phyloP scores from a whole-genome alignment of 2,888 invertebrate genomes.

The Encarsia formosa region DNA sequence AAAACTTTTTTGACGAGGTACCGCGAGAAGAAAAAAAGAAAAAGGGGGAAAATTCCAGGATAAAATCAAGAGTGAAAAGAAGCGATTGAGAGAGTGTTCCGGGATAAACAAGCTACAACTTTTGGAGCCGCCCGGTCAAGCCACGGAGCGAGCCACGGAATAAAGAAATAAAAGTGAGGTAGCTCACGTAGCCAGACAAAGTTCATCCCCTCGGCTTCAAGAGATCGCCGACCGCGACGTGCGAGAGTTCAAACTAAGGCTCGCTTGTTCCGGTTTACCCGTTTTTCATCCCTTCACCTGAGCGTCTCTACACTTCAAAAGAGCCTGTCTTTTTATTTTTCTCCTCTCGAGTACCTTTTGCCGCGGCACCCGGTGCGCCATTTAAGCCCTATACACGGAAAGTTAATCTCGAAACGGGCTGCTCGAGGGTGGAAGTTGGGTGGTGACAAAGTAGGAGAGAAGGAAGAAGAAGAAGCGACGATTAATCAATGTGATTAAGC shows the following conservation, averaged over 20 bases:
- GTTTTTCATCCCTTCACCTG: no score
- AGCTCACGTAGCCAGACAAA: conserved; percentile 39
- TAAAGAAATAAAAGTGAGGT: conserved; percentile 33
- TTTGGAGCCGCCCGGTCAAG: not conserved
- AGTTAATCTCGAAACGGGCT: no score
- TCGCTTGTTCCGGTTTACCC: no score
- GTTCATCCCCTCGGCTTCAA: conserved; percentile 35
- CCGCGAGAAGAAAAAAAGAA: conserved; percentile 4
- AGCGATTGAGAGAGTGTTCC: conserved; percentile 16
- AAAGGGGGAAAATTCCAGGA: not conserved
- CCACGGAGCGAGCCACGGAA: conserved; percentile 13
- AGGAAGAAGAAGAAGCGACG: not conserved
- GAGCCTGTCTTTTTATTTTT: no score
- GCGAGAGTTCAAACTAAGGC: no score
- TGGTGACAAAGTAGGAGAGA: not conserved
- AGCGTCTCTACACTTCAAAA: no score
- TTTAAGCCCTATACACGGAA: no score
- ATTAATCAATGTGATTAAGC: not conserved
- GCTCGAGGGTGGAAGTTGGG: no score
- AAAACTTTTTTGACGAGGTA: not conserved
- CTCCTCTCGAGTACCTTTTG: no score
- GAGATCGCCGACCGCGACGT: no score
- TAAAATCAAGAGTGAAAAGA: conserved; percentile 25
- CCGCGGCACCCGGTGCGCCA: no score
- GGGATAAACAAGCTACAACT: conserved; percentile 11